Percentiles rank a stretch among this genome's conserved stretches.
phyloP scores from a whole-genome alignment of 2,888 invertebrate genomes.

The Candidula unifasciata region DNA sequence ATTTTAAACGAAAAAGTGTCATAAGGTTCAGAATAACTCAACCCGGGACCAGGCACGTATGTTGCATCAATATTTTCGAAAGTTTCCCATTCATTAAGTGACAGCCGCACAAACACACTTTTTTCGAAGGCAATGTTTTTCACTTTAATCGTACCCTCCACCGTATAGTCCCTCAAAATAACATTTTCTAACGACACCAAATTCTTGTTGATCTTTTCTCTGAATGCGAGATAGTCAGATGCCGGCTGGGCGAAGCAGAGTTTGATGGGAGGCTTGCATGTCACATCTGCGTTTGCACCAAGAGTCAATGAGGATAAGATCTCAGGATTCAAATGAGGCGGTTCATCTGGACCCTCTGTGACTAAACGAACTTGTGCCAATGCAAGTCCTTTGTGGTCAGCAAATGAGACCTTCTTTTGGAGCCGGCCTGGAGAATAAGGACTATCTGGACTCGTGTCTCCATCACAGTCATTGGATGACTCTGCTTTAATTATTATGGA shows the following conservation, averaged over 20 bases:
- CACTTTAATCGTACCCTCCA: slow-evolving; percentile 93
- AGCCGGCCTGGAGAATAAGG: slow-evolving; percentile 62
- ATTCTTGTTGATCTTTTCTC: slow-evolving; percentile 86
- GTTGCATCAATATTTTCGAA: slow-evolving; percentile 88
- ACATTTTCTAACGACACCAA: slow-evolving; percentile 94
- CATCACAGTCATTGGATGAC: slow-evolving; percentile 52
- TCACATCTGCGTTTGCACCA: slow-evolving; percentile 84
- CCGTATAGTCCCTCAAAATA: slow-evolving; percentile 88
- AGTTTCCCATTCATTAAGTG: slow-evolving; percentile 89
- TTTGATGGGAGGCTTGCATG: slow-evolving; percentile 77
- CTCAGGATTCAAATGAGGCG: slow-evolving; percentile 81
- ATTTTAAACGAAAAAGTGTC: slow-evolving; percentile 93
- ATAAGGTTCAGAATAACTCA: slow-evolving; percentile 81
- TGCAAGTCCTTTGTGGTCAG: slow-evolving; percentile 90
- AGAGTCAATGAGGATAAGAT: slow-evolving; percentile 83
- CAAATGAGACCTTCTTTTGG: slow-evolving; percentile 92
- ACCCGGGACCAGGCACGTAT: slow-evolving; percentile 79
- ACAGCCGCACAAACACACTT: slow-evolving; percentile 87
- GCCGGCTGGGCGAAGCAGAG: slow-evolving; percentile 93
- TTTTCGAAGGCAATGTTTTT: slow-evolving; percentile 93
- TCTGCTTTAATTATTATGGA: slow-evolving; percentile 61
- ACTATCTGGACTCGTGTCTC: slow-evolving; percentile 56
- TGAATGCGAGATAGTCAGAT: slow-evolving; percentile 91
- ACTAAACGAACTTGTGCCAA: slow-evolving; percentile 87
- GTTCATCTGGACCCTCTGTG: slow-evolving; percentile 94